Conservation (phyloP, 2,888 invertebrate species). For the Zonitis immaculata region DNA sequence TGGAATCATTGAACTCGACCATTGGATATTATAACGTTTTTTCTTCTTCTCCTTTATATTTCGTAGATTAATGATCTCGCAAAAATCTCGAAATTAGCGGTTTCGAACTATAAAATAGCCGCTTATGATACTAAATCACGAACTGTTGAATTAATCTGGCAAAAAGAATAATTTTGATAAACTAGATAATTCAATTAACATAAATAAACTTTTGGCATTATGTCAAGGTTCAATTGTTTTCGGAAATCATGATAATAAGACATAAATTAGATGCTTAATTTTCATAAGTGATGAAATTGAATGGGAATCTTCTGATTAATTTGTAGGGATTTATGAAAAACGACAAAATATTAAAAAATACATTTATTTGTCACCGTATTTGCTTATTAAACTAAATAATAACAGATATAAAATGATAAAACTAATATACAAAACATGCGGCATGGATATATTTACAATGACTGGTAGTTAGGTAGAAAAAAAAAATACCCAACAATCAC, state of each 20-base stretch:
- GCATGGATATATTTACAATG: conserved; percentile 25
- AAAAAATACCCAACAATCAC: conserved; percentile 16
- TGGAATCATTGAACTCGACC: conserved; percentile 15
- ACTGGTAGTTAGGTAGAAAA: conserved; percentile 8
- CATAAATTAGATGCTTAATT: neutral
- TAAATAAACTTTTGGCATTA: neutral
- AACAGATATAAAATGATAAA: conserved; percentile 7
- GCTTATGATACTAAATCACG: no score
- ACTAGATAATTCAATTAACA: no score
- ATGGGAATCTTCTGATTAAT: no score
- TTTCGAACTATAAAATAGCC: no score
- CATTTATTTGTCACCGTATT: conserved; percentile 34
- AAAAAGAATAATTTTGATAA: no score
- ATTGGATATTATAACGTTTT: neutral
- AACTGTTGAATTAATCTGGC: no score
- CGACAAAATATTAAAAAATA: conserved; percentile 11
- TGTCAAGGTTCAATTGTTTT: neutral
- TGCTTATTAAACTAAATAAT: conserved; percentile 21
- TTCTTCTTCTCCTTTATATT: no score
- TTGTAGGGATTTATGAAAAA: neutral
- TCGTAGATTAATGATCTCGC: no score
- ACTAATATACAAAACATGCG: conserved; percentile 16
- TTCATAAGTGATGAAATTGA: neutral
- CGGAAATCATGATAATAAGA: neutral
- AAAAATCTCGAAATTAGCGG: no score